Conservation (phyloP, 1,140 invertebrate genomes). For the Drosophila pruinosa region DNA sequence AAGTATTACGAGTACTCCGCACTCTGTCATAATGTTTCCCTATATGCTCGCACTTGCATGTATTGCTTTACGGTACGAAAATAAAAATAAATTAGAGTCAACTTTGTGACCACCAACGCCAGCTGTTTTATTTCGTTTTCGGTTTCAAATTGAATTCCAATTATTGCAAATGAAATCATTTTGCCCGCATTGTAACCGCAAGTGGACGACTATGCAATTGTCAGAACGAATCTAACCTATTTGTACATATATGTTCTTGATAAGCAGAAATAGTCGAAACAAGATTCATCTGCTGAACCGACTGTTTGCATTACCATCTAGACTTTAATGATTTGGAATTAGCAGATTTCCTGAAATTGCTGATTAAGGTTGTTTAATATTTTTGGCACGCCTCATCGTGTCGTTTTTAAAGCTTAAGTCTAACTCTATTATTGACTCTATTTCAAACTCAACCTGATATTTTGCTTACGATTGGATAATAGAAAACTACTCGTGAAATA, state of each 20-base stretch:
- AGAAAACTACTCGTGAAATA: no score
- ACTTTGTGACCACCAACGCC: conserved; percentile 1
- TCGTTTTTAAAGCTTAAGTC: no score
- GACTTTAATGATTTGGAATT: no score
- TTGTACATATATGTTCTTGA: neutral
- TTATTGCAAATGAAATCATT: neutral
- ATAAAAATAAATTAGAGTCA: conserved; percentile 26
- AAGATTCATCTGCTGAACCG: no score
- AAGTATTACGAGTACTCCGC: neutral
- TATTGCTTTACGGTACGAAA: conserved; percentile 1
- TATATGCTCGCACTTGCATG: neutral
- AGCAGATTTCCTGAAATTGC: no score
- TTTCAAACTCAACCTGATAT: no score
- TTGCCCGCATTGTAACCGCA: neutral
- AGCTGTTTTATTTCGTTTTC: conserved; percentile 13
- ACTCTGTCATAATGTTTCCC: conserved; percentile 2
- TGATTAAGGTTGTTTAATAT: no score
- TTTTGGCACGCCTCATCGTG: no score
- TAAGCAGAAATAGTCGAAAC: neutral
- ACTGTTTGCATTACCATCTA: no score
- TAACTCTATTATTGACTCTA: no score
- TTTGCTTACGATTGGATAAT: no score
- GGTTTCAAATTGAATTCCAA: conserved; percentile 2
- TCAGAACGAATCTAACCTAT: neutral
- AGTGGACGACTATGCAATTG: neutral